Base-by-base conservation (phyloP, 30 jellyfish, hydroid and myxozoan species). In the Catostylus mosaicus region DNA sequence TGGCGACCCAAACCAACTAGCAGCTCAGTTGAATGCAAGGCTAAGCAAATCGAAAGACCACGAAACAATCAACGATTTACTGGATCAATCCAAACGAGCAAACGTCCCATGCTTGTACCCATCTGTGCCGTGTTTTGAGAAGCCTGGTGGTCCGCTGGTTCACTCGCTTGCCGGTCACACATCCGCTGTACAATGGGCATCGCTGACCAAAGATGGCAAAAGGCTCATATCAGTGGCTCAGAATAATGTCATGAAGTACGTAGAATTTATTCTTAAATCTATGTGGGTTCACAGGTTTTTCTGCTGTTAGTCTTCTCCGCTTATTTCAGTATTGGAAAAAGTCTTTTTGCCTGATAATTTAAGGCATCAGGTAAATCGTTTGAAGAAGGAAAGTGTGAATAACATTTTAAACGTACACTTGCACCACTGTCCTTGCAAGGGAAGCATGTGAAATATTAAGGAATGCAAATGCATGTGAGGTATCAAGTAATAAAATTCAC, bases 91-190 rank as follows among this genome's bases (percentile, higher is more conserved):
- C 19, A 73, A 80, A 24, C 34, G 48, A 2, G 81, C 98, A 37
- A 54, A 59, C 18, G 81, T 66, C 30, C 96, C 94, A 2, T 91
- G 98, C 67, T 37, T 84, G 60, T 84, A 84, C 56, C 96, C 98
- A 5, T 77, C 90, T 46, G 36, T 57, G 35, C 19, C 85, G 1
- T 91, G 98, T 57, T 91, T 84, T 63, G 98, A 91, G 30, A 40
- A 35, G 51, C 98, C 96, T 7, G 98, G 98, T 24, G 98, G 98
- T 4, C 91, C 94, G 0, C 56, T 91, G 52, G 51, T 86, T 31
- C 88, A 84, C 43, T 75, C 96, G 3, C 80, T 91, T 20, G 98
- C 98, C n/a, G 98, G 98, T 6, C 98, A 91, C 48, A 62, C 78
- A 11, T 56, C 74, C 14, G 46, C 61, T 56, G 78, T 91, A 14